These are phyloP conservation scores for Leucoptera coffeella DNA, from an alignment of 2,888 invertebrate genomes.

Conservation along the genomic window DNA sequence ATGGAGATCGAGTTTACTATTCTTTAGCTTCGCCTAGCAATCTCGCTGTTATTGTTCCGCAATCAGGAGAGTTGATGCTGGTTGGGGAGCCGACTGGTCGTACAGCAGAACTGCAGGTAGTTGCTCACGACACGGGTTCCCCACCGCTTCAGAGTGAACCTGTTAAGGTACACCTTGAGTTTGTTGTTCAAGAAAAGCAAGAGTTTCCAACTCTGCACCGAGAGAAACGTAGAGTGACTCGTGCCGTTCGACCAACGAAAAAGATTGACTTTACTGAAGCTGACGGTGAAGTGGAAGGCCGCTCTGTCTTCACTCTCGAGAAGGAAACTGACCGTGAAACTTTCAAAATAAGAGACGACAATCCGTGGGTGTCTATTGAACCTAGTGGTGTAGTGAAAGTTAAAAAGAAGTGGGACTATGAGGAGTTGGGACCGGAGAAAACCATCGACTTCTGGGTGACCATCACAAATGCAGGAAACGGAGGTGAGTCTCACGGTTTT, in stretches of 20 bases:
- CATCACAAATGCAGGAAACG: constrained; percentile 83
- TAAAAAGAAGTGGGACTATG: constrained; percentile 96
- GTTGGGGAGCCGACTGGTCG: constrained; percentile 69
- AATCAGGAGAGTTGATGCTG: constrained; percentile 83
- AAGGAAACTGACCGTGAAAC: constrained; percentile 89
- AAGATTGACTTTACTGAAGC: constrained; percentile 87
- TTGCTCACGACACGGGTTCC: constrained; percentile 76
- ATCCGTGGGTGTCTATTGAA: constrained; percentile 90
- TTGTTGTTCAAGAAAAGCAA: constrained; percentile 53
- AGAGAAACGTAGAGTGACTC: constrained; percentile 73
- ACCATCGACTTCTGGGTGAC: constrained; percentile 96
- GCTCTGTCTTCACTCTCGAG: constrained; percentile 82
- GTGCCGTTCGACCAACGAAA: constrained; percentile 91
- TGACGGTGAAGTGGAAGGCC: constrained; percentile 82
- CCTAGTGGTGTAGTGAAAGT: constrained; percentile 87
- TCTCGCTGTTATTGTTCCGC: constrained; percentile 83
- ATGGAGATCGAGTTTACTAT: constrained; percentile 90
- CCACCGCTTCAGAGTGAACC: constrained; percentile 68
- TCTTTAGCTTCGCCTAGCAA: constrained; percentile 74
- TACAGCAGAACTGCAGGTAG: constrained; percentile 65
- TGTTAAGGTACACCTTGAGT: constrained; percentile 72
- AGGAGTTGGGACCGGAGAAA: constrained; percentile 88
- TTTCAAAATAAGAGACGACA: constrained; percentile 89
- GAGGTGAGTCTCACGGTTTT: constrained; percentile 57
- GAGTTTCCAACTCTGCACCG: constrained; percentile 61